Evolutionary conservation across 2,888 invertebrate genomes (phyloP).

Genomic region (Rambutsinella grinnellia): DNA sequence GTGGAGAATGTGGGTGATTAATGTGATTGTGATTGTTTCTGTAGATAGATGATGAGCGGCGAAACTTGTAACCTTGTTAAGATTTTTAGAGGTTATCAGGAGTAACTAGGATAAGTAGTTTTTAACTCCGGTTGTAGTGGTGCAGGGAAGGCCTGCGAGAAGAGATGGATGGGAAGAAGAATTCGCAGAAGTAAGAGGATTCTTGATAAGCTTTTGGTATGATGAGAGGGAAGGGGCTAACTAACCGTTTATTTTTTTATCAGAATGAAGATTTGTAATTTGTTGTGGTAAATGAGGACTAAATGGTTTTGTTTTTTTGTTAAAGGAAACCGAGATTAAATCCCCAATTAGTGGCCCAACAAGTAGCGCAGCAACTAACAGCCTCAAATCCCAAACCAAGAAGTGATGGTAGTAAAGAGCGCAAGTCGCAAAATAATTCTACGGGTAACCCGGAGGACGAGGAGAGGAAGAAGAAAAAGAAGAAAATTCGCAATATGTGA

Average conservation of each 20-base stretch:
- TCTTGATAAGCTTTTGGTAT: no score
- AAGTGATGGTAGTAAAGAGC: constrained; percentile 70
- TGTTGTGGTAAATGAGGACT: no score
- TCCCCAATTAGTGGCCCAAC: constrained; percentile 96
- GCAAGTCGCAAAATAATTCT: constrained; percentile 67
- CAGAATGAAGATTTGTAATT: not conserved
- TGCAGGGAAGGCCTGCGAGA: constrained; percentile 1
- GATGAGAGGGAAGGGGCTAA: not conserved
- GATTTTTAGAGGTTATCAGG: no score
- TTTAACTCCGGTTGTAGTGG: not conserved
- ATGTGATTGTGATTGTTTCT: no score
- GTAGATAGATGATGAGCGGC: no score
- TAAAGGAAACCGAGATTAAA: constrained; percentile 93
- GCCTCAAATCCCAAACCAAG: constrained; percentile 66
- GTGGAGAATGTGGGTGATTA: no score
- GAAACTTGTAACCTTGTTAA: no score
- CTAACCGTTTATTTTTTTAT: not conserved
- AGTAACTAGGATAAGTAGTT: not conserved
- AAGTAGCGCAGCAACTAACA: constrained; percentile 82
- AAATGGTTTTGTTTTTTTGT: not conserved
- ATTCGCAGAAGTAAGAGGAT: constrained; percentile 73
- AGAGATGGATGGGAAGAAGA: constrained; percentile 82
- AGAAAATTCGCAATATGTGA: constrained; percentile 68
- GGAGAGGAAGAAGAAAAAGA: constrained; percentile 68
- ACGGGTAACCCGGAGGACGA: constrained; percentile 65